phyloP scores from a whole-genome alignment of 2,797 vertebrate genomes.

The Betta splendens region DNA sequence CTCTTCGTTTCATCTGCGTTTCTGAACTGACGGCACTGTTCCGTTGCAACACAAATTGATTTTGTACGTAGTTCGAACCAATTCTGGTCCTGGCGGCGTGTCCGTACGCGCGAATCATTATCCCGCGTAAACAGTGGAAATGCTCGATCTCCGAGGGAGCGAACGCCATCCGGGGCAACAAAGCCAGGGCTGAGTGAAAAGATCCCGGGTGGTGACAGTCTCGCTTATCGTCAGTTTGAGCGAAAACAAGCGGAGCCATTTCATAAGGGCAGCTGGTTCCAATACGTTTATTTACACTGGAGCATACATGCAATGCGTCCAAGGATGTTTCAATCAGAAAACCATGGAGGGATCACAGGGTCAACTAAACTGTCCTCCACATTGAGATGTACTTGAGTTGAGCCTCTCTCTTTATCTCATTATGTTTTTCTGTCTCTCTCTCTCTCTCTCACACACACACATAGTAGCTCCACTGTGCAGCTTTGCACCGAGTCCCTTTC shows the following conservation, averaged over 20 bases:
- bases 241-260: conserved; percentile 55
- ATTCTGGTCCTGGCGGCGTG: conserved; percentile 63
- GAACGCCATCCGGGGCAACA: conserved; percentile 54
- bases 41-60: conserved; percentile 64
- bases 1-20: conserved; percentile 34
- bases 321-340: conserved; percentile 58
- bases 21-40: conserved; percentile 59
- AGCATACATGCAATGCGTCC: conserved; percentile 47
- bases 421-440: conserved; percentile 54
- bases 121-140: conserved; percentile 77
- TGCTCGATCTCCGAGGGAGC: conserved; percentile 47
- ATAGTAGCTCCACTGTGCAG: conserved; percentile 68
- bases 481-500: conserved; percentile 61
- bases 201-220: conserved; percentile 65
- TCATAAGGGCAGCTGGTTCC: conserved; percentile 43
- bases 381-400: conserved; percentile 73
- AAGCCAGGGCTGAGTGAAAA: conserved; percentile 62
- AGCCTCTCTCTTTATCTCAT: conserved; percentile 55
- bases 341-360: conserved; percentile 38
- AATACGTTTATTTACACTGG: conserved; percentile 52
- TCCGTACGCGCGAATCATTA: conserved; percentile 77
- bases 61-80: conserved; percentile 62
- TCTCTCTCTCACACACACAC: conserved; percentile 48
- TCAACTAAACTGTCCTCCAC: conserved; percentile 58
- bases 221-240: conserved; percentile 67